Evolutionary conservation across 2,888 invertebrate species (phyloP), one percentile per base, ranked within the genome.

Genomic region (Phrixothrix hirtus): DNA sequence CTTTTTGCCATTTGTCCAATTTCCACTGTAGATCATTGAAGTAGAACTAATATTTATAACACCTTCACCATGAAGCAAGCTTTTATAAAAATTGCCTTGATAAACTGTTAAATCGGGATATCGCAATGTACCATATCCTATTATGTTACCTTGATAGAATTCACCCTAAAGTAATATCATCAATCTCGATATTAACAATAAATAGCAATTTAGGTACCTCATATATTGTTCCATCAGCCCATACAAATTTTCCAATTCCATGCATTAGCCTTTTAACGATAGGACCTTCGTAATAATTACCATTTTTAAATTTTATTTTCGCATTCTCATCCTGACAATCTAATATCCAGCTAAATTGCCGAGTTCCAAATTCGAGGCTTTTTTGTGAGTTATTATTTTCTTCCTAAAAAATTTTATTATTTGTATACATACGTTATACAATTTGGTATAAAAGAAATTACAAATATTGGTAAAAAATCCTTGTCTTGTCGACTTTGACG

Each of bases 81-180:
- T 83, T 1, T 78, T 76, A 10, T 64, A 61, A 62, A 85, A 81
- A n/a, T 81, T 77, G 0, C 85, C 85, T 57, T 80, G 75, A 57
- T 83, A 85, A 77, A 78, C 79, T 25, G 78, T 78, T 50, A 80
- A 75, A 60, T 83, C 79, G 46, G 80, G 79, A 77, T 83, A 82
- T 29, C 76, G 71, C 47, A 84, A 72, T 10, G 61, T 63, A 2
- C 85, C 85, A 63, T 75, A 77, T 2, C 84, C 84, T 31, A 69
- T 68, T 12, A 82, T 81, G 64, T 76, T 74, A 55, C 84, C 84
- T 25, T 79, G 67, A 60, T 76, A 71, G 64, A 85, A 85, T 21
- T 79, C 67, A 3, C 85, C 85, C 83, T 84, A 32, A 36, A 47
- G 11, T 12, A 15, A n/a, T n/a, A n/a, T n/a, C n/a, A n/a, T n/a